Evolutionary conservation across 2,888 invertebrate genomes (phyloP).

Genomic region (Clostera curtula): DNA sequence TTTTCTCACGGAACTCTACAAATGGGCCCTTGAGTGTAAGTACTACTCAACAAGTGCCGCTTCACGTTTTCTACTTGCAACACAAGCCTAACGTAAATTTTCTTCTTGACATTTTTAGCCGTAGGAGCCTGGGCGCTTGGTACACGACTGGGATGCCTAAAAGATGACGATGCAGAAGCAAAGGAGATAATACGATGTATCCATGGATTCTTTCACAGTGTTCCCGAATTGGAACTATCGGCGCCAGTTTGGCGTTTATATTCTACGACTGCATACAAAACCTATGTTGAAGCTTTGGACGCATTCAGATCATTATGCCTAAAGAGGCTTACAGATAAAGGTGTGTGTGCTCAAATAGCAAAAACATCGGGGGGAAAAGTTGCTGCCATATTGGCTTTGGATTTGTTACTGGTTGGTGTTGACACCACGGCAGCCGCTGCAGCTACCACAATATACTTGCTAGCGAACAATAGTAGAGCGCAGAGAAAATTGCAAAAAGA

Average conservation of each 20-base stretch:
- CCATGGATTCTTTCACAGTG: conserved; percentile 84
- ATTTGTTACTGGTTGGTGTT: conserved; percentile 86
- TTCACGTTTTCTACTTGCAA: conserved; percentile 12
- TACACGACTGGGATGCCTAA: conserved; percentile 84
- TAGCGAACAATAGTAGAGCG: conserved; percentile 81
- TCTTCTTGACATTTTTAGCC: conserved; percentile 64
- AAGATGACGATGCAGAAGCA: conserved; percentile 80
- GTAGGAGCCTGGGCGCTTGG: conserved; percentile 89
- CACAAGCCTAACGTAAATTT: conserved; percentile 6
- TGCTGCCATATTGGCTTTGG: conserved; percentile 83
- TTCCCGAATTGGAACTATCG: conserved; percentile 82
- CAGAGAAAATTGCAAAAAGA: conserved; percentile 80
- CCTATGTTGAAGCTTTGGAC: conserved; percentile 82
- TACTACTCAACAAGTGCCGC: conserved; percentile 28
- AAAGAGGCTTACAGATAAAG: conserved; percentile 57
- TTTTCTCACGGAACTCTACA: conserved; percentile 82
- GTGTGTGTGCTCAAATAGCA: conserved; percentile 59
- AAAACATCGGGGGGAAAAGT: conserved; percentile 50
- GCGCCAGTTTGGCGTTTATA: conserved; percentile 85
- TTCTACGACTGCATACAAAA: conserved; percentile 80
- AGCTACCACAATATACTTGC: conserved; percentile 83
- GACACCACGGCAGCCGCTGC: conserved; percentile 88
- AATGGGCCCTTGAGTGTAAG: conserved; percentile 90
- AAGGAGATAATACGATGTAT: conserved; percentile 86
- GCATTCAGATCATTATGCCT: conserved; percentile 78